These are phyloP conservation scores for Caranx ignobilis DNA, from an alignment of 2,113 vertebrate species.

Conservation along the genomic window DNA sequence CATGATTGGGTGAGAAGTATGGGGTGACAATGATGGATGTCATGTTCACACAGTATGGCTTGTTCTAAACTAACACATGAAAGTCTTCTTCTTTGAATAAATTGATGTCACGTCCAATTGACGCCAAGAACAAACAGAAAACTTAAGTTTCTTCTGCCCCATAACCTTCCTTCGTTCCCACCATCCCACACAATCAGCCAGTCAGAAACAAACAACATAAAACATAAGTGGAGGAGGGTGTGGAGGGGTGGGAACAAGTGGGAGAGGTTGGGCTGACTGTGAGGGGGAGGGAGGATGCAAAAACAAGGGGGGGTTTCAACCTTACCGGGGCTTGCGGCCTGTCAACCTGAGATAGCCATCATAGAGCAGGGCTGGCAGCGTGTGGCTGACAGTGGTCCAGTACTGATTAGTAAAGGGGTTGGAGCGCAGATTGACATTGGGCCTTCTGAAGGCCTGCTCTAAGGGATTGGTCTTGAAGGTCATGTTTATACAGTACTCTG, in stretches of 20 bases:
- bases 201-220: slow-evolving; percentile 1
- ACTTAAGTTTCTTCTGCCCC: slow-evolving; percentile 63
- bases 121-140: slow-evolving; percentile 79
- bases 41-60: slow-evolving; percentile 67
- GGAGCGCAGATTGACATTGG: slow-evolving; percentile 85
- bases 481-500: slow-evolving; percentile 88
- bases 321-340: slow-evolving; percentile 95
- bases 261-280: slow-evolving; percentile 27
- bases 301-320: slow-evolving; percentile 75
- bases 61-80: not conserved
- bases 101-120: too few relatives aligned
- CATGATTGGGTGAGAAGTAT: slow-evolving; percentile 37
- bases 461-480: slow-evolving; percentile 90
- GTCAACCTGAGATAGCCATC: slow-evolving; percentile 90
- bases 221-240: not conserved
- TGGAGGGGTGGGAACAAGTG: slow-evolving; percentile 15
- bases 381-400: slow-evolving; percentile 86
- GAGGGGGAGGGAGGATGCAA: not conserved
- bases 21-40: slow-evolving; percentile 5
- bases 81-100: not conserved
- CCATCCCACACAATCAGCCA: slow-evolving; percentile 72
- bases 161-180: slow-evolving; percentile 55
- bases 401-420: slow-evolving; percentile 87
- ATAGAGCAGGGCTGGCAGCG: slow-evolving; percentile 87
- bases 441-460: slow-evolving; percentile 89